Evolutionary conservation across 1,140 invertebrate species (phyloP).

Genomic region (Orussus abietinus): DNA sequence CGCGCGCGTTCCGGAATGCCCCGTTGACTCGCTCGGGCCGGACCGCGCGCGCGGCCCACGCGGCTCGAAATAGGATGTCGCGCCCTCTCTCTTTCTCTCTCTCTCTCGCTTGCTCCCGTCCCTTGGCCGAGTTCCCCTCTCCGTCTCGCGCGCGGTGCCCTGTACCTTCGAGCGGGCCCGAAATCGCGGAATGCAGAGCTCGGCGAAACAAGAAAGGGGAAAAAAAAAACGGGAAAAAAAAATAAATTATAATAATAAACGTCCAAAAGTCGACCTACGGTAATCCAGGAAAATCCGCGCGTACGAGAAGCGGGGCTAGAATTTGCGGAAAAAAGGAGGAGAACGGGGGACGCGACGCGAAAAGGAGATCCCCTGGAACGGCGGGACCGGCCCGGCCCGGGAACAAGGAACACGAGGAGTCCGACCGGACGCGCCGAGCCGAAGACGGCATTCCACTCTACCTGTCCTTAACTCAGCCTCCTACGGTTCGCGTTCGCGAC

Average conservation of each 20-base stretch:
- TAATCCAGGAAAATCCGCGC: too few species aligned
- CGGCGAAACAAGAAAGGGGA: not conserved
- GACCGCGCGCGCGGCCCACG: not conserved
- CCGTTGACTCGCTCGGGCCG: not conserved
- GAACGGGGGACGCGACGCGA: conserved; percentile 3
- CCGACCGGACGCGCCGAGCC: conserved; percentile 19
- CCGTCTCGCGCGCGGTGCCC: too few species aligned
- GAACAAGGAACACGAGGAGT: conserved; percentile 12
- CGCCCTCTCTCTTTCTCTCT: conserved; percentile 1
- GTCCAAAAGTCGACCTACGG: too few species aligned
- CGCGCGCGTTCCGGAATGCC: not conserved
- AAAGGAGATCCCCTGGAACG: not conserved
- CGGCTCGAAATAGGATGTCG: not conserved
- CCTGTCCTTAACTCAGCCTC: conserved; percentile 39
- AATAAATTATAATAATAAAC: too few species aligned
- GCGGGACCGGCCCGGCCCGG: conserved; percentile 5
- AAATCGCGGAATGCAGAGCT: too few species aligned
- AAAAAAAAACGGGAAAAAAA: not conserved
- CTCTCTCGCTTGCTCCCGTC: not conserved
- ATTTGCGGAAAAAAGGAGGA: not conserved
- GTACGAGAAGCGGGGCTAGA: too few species aligned
- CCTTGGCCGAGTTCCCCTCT: not conserved
- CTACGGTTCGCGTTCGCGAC: conserved; percentile 27
- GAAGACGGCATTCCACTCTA: conserved; percentile 45
- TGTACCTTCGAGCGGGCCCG: too few species aligned